Base-by-base conservation (phyloP, 2,797 vertebrate genomes). In the Coranthus polyacanthus region DNA sequence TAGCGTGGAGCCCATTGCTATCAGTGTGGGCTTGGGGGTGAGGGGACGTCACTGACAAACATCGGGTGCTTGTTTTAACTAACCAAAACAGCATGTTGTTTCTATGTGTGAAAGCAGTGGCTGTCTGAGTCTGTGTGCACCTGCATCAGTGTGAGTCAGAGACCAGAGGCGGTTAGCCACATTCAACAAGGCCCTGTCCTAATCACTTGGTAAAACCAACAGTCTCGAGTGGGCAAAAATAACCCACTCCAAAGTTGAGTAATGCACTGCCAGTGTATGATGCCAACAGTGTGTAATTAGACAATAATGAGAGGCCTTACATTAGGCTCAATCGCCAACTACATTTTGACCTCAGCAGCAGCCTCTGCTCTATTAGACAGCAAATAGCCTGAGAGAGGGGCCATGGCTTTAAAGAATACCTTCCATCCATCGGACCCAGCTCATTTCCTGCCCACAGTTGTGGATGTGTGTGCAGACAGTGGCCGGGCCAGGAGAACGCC, bases 191-290 rank as follows among this genome's bases (percentile, higher is more conserved):
- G 78, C 88, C 90, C 91, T 76, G 62, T 79, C 73, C 70, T 85
- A 74, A 85, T 84, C 82, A 66, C 82, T 80, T 47, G 74, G 54
- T 75, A 83, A 82, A 91, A 92, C 90, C 88, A 90, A 91, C 89
- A 93, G 84, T 92, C 92, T 93, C 90, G 83, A 92, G 95, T 93
- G 94, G 91, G 91, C 88, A 93, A 94, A 95, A 94, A 89, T 91
- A 92, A 85, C 63, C 64, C 76, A 82, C 90, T 86, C 74, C 57
- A 61, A 42, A 64, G 74, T 74, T 90, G 89, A 94, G 92, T 88
- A 93, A 94, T 92, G 89, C 82, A 92, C 92, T 91, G 91, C 93
- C 93, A 85, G 83, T 82, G 79, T 83, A 77, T 89, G 86, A 93
- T 92, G 88, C 91, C 87, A 91, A 92, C 93, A 90, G 75, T 83